A percentile compares a stretch with the other conserved stretches of the same genome.
Conservation (phyloP, 2,113 vertebrate species). For the Chascanopsetta lugubris region DNA sequence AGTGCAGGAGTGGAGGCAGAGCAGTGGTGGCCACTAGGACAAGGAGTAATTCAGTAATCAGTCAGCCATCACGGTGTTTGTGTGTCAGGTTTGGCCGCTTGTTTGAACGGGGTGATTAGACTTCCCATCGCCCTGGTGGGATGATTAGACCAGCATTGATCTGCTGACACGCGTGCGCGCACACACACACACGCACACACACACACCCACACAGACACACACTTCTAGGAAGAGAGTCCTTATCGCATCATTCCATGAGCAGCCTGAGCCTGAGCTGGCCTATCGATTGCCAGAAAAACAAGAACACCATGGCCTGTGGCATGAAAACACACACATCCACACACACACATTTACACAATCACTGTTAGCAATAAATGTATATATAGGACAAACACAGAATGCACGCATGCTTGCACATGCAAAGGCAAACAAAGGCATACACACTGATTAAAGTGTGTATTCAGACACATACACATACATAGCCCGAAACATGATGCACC, state of each 20-base stretch:
- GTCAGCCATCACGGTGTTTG: conserved; percentile 58
- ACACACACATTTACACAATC: conserved; percentile 23
- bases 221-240: conserved; percentile 61
- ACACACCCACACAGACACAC: conserved; percentile 33
- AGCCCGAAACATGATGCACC: conserved; percentile 41
- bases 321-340: conserved; percentile 13
- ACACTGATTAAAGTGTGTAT: not conserved
- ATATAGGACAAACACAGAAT: conserved; percentile 1
- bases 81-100: conserved; percentile 50
- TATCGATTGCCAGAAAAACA: conserved; percentile 70
- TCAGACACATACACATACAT: not conserved
- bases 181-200: conserved; percentile 34
- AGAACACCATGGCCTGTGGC: conserved; percentile 47
- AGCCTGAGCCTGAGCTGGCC: conserved; percentile 45
- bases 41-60: conserved; percentile 59
- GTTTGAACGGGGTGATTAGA: conserved; percentile 74
- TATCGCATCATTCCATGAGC: conserved; percentile 73
- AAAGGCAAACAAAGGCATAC: conserved; percentile 13
- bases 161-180: conserved; percentile 42
- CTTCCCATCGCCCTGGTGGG: conserved; percentile 68
- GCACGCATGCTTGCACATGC: conserved; percentile 33
- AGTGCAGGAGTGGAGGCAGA: not conserved
- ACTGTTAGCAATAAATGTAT: conserved; percentile 3
- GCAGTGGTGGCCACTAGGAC: conserved; percentile 22
- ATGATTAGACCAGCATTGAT: conserved; percentile 77